Percentiles rank a stretch among this genome's conserved stretches.
Conservation (phyloP, 2,888 invertebrate genomes). For the Drosophila mulleri region DNA sequence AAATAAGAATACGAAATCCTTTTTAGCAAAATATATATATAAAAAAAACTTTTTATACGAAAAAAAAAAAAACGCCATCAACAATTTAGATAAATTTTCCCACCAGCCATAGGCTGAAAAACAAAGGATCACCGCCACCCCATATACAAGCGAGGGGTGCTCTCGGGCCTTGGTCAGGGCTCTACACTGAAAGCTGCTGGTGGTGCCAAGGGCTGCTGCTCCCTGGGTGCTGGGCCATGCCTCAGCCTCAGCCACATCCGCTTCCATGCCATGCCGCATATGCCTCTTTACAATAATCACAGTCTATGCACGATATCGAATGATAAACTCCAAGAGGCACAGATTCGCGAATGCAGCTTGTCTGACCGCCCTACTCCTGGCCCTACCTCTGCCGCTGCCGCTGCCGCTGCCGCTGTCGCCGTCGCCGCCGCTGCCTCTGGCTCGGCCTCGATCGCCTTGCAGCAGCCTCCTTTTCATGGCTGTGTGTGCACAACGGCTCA, state of each 20-base stretch:
- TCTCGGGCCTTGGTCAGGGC: slow-evolving; percentile 33
- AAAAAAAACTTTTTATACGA: slow-evolving; percentile 16
- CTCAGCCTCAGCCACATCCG: slow-evolving; percentile 30
- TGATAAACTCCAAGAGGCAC: slow-evolving; percentile 63
- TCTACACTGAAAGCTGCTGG: slow-evolving; percentile 14
- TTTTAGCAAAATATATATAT: slow-evolving; percentile 46
- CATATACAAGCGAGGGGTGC: slow-evolving; percentile 61
- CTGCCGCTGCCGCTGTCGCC: neutral
- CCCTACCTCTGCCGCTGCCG: neutral
- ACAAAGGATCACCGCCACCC: slow-evolving; percentile 68
- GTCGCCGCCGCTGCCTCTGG: neutral
- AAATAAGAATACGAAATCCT: slow-evolving; percentile 69
- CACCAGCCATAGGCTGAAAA: slow-evolving; percentile 80
- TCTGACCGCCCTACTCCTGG: slow-evolving; percentile 26
- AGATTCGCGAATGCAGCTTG: slow-evolving; percentile 45
- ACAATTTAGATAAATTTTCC: slow-evolving; percentile 84
- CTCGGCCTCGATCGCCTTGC: slow-evolving; percentile 8
- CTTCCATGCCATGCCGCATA: slow-evolving; percentile 44
- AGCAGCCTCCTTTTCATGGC: slow-evolving; percentile 18
- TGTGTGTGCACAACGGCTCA: slow-evolving; percentile 83
- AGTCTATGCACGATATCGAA: slow-evolving; percentile 77
- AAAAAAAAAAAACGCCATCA: slow-evolving; percentile 67
- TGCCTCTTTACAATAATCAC: slow-evolving; percentile 62
- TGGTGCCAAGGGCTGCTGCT: slow-evolving; percentile 54
- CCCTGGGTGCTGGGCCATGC: slow-evolving; percentile 33